Base-by-base conservation (phyloP, 2,888 invertebrate species). In the Saturnia japonica region DNA sequence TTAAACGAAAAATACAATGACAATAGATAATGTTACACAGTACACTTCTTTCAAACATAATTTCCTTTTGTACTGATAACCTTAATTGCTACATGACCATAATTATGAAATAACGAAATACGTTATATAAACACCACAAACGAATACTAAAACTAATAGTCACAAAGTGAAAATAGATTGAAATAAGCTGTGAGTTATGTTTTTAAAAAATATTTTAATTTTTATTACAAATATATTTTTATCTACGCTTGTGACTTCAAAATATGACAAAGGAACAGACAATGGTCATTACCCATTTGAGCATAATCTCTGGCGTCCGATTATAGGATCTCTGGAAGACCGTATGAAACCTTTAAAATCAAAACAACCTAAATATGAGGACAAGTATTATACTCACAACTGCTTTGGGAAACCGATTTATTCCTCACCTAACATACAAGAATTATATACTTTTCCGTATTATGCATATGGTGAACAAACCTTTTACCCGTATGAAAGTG, bases 361-460 rank as follows among this genome's bases (percentile, higher is more conserved):
- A 6, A 84, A 82, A 71, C 83, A 84, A 1, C 74, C 81, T 4
- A 87, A 85, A 69, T 69, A 76, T 25, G 84, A 87, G 19, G 84
- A 83, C 16, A 89, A 88, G 73, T 79, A 83, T 45, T 76, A 81
- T 22, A 73, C 80, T 60, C 76, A 80, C 67, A 74, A 73, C 42
- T 75, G 72, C 22, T 66, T 71, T 60, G 76, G 77, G 2, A 81
- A 77, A 12, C 85, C 87, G 0, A 84, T 80, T 43, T 72, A 78
- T 25, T 77, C 81, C 19, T 73, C 74, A 16, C 78, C 81, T 3
- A 81, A 81, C 68, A 64, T 78, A 47, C 75, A 81, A 16, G 87
- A 85, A 57, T 51, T 88, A 2, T 82, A 88, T 43, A 83, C 85
- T 0, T 79, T 80, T 69, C 88, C 88, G 0, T 86, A 85, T 71